A percentile compares a stretch with the other conserved stretches of the same genome.
Evolutionary conservation across 64 coral and sea anemone genomes (phyloP).

Genomic region (Dendrophyllia cribrosa): DNA sequence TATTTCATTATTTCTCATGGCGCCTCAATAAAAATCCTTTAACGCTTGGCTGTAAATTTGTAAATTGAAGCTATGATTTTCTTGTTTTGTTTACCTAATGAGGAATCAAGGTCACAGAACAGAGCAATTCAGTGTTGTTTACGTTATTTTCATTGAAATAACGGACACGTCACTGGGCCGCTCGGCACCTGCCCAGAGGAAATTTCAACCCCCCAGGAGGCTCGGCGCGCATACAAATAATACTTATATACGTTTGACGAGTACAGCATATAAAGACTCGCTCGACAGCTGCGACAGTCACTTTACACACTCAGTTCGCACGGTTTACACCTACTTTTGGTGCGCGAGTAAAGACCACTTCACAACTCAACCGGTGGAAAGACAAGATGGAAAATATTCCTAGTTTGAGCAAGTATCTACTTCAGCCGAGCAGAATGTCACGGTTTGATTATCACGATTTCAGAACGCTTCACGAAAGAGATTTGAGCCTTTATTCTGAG

Average conservation of each 20-base stretch:
- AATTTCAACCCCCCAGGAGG: constrained; percentile 52
- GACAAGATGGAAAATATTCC: constrained; percentile 22
- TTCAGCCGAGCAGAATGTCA: constrained; percentile 17
- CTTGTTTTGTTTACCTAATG: constrained; percentile 31
- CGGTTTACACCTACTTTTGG: constrained; percentile 9
- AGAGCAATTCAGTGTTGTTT: constrained; percentile 47
- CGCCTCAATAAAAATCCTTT: background rate
- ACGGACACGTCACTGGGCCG: constrained; percentile 47
- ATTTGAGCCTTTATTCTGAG: constrained; percentile 15
- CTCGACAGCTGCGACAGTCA: constrained; percentile 45
- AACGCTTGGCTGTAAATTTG: constrained; percentile 28
- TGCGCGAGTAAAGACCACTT: background rate
- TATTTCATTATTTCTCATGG: background rate
- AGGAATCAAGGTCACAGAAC: background rate
- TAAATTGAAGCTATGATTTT: constrained; percentile 6
- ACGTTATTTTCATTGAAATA: constrained; percentile 36
- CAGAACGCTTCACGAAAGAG: constrained; percentile 13
- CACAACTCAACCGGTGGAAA: too few species aligned
- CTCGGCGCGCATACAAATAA: constrained; percentile 7
- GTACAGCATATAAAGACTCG: constrained; percentile 41
- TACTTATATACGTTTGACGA: background rate
- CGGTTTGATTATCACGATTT: constrained; percentile 44
- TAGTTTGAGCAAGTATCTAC: constrained; percentile 32
- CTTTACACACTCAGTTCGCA: constrained; percentile 4
- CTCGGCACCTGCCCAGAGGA: constrained; percentile 46